A percentile compares a stretch with the other conserved stretches of the same genome.
Conservation (phyloP, 2,113 vertebrate species). For the Pterophyllum scalare region DNA sequence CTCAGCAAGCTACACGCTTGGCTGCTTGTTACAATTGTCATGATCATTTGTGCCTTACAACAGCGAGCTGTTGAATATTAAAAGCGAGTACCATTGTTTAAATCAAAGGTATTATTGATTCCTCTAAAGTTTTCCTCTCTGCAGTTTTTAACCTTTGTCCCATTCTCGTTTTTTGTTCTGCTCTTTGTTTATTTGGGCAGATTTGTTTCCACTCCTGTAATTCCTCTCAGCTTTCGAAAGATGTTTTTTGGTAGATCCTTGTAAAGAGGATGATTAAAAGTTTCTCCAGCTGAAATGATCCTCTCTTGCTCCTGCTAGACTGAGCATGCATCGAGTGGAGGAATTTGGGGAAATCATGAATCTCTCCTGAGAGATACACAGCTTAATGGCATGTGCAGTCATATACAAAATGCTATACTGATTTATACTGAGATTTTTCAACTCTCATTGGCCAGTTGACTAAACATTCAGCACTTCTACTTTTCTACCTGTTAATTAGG, state of each 20-base stretch:
- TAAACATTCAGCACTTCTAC: not conserved
- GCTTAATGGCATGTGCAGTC: not conserved
- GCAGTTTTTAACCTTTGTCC: not conserved
- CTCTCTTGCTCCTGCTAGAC: fast-evolving
- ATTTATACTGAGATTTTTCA: not conserved
- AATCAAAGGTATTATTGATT: not conserved
- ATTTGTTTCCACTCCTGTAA: not conserved
- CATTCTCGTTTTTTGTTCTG: fast-evolving
- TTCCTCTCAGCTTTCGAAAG: not conserved
- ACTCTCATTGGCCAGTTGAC: too few species aligned
- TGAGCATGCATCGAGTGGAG: not conserved
- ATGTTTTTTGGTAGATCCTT: not conserved
- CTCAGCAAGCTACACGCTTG: not conserved
- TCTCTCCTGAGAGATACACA: not conserved
- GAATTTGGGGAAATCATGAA: not conserved
- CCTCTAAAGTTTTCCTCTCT: not conserved
- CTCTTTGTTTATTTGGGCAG: fast-evolving
- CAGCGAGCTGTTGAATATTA: conserved; percentile 1
- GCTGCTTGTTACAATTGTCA: not conserved
- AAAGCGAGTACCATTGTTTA: not conserved
- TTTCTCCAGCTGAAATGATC: not conserved
- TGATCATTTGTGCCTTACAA: not conserved
- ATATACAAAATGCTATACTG: not conserved
- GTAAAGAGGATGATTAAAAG: not conserved
- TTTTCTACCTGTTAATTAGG: fast-evolving